Percentiles rank a stretch among this genome's conserved stretches.
phyloP scores from a whole-genome alignment of 2,113 vertebrate genomes.

The Sylvia atricapilla region DNA sequence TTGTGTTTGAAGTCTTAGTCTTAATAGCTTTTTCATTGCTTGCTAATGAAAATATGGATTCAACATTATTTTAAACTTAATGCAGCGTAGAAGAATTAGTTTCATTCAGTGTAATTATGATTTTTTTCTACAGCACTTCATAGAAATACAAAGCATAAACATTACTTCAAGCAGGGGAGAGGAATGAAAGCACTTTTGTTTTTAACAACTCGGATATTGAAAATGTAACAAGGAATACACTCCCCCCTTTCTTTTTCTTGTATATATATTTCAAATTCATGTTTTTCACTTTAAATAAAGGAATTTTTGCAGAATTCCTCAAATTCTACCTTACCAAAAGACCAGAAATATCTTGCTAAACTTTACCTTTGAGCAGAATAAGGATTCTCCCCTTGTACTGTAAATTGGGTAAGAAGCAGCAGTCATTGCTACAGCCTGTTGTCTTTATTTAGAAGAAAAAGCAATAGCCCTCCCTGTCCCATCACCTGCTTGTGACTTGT shows the following conservation, averaged over 20 bases:
- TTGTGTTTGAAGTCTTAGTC: slow-evolving; percentile 2
- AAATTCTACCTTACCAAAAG: background rate
- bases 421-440: background rate
- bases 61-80: slow-evolving; percentile 45
- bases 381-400: background rate
- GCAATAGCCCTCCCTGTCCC: background rate
- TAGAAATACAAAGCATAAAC: slow-evolving; percentile 12
- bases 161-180: background rate
- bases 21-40: slow-evolving; percentile 52
- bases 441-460: background rate
- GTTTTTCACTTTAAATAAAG: background rate
- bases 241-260: background rate
- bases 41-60: slow-evolving; percentile 50
- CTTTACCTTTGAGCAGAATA: background rate
- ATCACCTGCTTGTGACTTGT: background rate
- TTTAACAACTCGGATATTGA: background rate
- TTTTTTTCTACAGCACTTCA: background rate
- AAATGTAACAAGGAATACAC: background rate
- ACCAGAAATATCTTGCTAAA: background rate
- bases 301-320: background rate
- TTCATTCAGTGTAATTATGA: slow-evolving; percentile 14
- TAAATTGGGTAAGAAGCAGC: background rate
- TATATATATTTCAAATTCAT: background rate
- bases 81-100: slow-evolving; percentile 27
- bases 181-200: background rate